Evolutionary conservation across 2,888 invertebrate species (phyloP).

Genomic region (Ormyrus labotus): DNA sequence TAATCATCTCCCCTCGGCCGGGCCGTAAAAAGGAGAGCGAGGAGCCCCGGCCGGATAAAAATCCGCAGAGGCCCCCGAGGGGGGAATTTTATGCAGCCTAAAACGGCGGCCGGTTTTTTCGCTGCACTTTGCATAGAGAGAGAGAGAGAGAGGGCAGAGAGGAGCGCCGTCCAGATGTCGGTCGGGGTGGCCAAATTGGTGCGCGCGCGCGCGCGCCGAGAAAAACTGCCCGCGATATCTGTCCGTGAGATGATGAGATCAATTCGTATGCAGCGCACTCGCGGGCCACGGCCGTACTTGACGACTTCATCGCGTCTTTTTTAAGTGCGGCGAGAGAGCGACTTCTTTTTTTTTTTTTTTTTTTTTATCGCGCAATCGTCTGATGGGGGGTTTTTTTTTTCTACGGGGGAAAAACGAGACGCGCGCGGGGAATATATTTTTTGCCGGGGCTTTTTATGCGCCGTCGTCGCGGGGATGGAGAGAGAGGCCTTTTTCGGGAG

Average conservation of each 20-base stretch:
- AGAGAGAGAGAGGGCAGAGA: neutral
- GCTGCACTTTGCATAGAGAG: neutral
- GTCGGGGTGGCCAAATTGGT: neutral
- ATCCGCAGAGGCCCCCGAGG: slow-evolving; percentile 32
- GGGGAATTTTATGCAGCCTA: slow-evolving; percentile 28
- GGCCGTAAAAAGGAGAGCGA: slow-evolving; percentile 16
- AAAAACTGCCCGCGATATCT: slow-evolving; percentile 11
- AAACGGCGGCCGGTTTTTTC: slow-evolving; percentile 34
- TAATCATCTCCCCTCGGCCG: slow-evolving; percentile 67
- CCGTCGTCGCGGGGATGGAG: neutral
- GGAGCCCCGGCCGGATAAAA: slow-evolving; percentile 11
- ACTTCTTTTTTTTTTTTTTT: neutral
- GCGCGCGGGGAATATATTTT: neutral
- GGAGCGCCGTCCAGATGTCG: slow-evolving; percentile 1
- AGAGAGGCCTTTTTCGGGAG: slow-evolving; percentile 7
- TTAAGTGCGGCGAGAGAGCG: neutral
- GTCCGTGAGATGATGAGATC: slow-evolving; percentile 34
- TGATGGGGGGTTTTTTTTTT: no score
- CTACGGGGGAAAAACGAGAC: no score
- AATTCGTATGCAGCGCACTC: slow-evolving; percentile 53
- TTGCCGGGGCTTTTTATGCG: neutral
- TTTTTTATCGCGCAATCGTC: no score
- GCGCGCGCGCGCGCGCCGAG: neutral
- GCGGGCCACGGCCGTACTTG: slow-evolving; percentile 32
- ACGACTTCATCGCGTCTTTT: slow-evolving; percentile 54